Percentiles rank a stretch among this genome's conserved stretches.
Evolutionary conservation across 1,140 invertebrate species (phyloP).

Genomic region (Drosophila paulistorum): DNA sequence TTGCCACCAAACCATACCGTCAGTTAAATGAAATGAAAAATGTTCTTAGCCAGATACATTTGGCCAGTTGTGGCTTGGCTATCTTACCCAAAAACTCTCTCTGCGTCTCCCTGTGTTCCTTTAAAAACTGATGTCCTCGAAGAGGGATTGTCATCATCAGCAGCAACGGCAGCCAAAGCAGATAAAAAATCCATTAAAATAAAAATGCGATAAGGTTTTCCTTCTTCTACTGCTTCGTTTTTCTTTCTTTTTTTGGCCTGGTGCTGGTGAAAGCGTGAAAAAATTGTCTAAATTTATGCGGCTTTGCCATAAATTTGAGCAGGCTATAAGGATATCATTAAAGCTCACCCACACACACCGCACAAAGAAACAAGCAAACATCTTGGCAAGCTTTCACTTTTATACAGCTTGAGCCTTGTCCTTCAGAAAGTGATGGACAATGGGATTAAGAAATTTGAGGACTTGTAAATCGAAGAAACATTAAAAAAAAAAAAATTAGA

Average conservation of each 20-base stretch:
- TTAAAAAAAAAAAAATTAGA: neutral
- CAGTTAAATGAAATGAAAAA: constrained; percentile 76
- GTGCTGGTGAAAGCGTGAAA: constrained; percentile 74
- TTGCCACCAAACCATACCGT: constrained; percentile 56
- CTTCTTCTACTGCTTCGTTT: constrained; percentile 15
- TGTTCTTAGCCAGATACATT: constrained; percentile 49
- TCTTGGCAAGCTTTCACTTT: constrained; percentile 77
- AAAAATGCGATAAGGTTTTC: constrained; percentile 75
- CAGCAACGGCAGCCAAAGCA: constrained; percentile 52
- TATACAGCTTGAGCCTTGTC: constrained; percentile 55
- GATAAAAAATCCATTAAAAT: constrained; percentile 82
- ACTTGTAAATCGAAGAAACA: neutral
- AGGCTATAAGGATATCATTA: constrained; percentile 80
- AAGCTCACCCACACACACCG: constrained; percentile 62
- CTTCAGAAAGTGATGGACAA: constrained; percentile 50
- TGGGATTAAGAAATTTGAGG: constrained; percentile 25
- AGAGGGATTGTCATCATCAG: constrained; percentile 55
- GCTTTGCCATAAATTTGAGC: constrained; percentile 78
- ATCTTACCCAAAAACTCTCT: neutral
- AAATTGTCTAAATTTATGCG: constrained; percentile 76
- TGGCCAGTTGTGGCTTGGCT: constrained; percentile 46
- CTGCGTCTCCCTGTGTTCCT: neutral
- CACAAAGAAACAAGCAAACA: constrained; percentile 28
- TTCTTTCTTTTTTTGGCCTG: constrained; percentile 34
- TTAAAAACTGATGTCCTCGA: constrained; percentile 40